Evolutionary conservation across 2,797 vertebrate genomes (phyloP).

Genomic region (Danio jaintianensis): DNA sequence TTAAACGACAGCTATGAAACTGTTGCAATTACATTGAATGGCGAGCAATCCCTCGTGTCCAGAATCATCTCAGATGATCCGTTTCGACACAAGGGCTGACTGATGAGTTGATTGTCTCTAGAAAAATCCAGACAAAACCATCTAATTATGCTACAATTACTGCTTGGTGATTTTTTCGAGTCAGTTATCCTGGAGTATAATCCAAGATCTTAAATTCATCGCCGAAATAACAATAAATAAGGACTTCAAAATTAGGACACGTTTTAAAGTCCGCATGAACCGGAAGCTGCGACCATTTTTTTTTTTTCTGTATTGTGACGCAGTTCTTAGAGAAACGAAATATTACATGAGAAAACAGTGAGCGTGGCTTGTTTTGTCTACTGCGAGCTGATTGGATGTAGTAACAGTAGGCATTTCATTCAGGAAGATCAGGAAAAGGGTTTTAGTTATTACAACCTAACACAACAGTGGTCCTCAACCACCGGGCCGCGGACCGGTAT

Average conservation of each 20-base stretch:
- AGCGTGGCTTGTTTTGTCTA: too few species aligned
- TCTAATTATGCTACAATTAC: conserved; percentile 46
- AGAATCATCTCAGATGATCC: conserved; percentile 47
- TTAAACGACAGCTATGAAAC: conserved; percentile 55
- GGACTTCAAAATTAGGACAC: neutral
- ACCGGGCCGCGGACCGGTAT: too few species aligned
- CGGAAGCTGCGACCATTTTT: too few species aligned
- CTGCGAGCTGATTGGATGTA: too few species aligned
- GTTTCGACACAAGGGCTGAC: conserved; percentile 44
- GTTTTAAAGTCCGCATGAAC: too few species aligned
- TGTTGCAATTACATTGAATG: conserved; percentile 51
- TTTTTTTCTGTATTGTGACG: too few species aligned
- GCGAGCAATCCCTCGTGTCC: conserved; percentile 34
- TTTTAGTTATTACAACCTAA: too few species aligned
- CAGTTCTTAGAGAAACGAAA: too few species aligned
- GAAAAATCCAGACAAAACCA: conserved; percentile 37
- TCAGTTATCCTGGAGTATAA: conserved; percentile 1
- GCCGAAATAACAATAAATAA: neutral
- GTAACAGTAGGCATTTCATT: too few species aligned
- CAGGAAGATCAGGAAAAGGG: too few species aligned
- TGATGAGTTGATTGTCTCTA: conserved; percentile 41
- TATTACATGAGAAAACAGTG: too few species aligned
- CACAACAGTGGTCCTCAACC: too few species aligned
- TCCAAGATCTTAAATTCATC: conserved; percentile 1
- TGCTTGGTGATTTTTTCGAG: conserved; percentile 11